Base-by-base conservation (phyloP, 2,113 vertebrate genomes). In the Puma concolor region DNA sequence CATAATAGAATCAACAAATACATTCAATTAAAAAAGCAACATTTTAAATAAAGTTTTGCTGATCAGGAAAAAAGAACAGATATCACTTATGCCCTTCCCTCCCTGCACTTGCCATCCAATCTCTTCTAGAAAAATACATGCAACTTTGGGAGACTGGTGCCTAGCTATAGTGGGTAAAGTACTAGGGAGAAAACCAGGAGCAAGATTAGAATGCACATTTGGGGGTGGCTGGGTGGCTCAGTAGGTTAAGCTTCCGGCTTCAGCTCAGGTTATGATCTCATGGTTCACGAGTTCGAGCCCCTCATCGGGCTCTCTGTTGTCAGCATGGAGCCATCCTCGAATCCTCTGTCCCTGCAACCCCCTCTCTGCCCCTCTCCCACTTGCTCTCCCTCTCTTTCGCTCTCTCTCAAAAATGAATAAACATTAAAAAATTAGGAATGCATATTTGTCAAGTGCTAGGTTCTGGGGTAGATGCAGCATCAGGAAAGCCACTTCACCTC, bases 1-100 rank as follows among this genome's bases (percentile, higher is more conserved):
- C 69, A 94, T 83, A 96, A 92, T n/a, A 50, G 21, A 79, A 63
- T 81, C 57, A 87, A 76, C n/a, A 85, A 93, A 44, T 72, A 38
- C 1, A 71, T 60, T 52, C 76, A 94, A 54, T 60, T 50, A 94
- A 95, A 91, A 23, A 80, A 95, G 86, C 15, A 60, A 15, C 27
- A 50, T 89, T 97, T 88, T 80, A 54, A 72, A 93, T 48, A 33
- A 77, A 63, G 2, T n/a, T 31, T 66, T 95, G 25, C 33, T 71
- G 38, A 52, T 71, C 33, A 41, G 15, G 13, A 64, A 93, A 95
- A 71, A 44, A 54, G 38, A 79, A 91, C 57, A 60, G 1, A 5
- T 41, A 10, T 10, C 12, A n/a, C 7, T 33, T 50, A 48, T 2
- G 7, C 11, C 7, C 0, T 60, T 13, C 7, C 19, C 19, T 74